Evolutionary conservation across 2,888 invertebrate genomes (phyloP).

Genomic region (Clistopyga incitator): DNA sequence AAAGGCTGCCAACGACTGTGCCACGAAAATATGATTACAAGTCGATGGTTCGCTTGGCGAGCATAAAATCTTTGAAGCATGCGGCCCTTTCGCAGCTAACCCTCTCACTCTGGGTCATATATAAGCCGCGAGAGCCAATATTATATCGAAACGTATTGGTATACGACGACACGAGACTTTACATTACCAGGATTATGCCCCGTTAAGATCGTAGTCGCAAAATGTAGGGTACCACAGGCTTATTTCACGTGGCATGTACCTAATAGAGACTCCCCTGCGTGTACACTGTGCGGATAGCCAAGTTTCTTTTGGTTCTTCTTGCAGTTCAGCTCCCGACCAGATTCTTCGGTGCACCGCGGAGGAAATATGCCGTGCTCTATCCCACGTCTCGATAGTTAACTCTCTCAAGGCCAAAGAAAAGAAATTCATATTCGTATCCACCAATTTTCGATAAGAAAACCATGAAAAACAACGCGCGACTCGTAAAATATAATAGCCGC

Average conservation of each 20-base stretch:
- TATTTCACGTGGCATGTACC: conserved; percentile 59
- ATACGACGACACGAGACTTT: conserved; percentile 45
- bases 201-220: conserved; percentile 72
- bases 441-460: conserved; percentile 32
- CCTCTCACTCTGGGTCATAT: conserved; percentile 29
- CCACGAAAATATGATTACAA: conserved; percentile 54
- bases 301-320: conserved; percentile 1
- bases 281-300: conserved; percentile 4
- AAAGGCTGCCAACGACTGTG: conserved; percentile 2
- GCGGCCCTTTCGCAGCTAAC: conserved; percentile 14
- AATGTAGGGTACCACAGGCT: conserved; percentile 67
- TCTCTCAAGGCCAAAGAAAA: conserved; percentile 24
- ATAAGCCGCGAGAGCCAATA: conserved; percentile 60
- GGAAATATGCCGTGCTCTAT: neutral
- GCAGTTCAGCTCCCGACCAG: conserved; percentile 42
- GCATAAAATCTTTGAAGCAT: conserved; percentile 62
- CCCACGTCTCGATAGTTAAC: neutral
- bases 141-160: conserved; percentile 68
- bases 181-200: conserved; percentile 73
- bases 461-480: conserved; percentile 12
- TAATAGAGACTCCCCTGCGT: conserved; percentile 56
- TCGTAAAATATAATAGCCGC: conserved; percentile 48
- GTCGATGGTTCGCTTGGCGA: conserved; percentile 35
- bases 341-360: conserved; percentile 1
- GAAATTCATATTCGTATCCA: conserved; percentile 42